Evolutionary conservation across 2,888 invertebrate genomes (phyloP), one percentile per base, ranked within the genome.

Genomic region (Oscheius myriophilus): DNA sequence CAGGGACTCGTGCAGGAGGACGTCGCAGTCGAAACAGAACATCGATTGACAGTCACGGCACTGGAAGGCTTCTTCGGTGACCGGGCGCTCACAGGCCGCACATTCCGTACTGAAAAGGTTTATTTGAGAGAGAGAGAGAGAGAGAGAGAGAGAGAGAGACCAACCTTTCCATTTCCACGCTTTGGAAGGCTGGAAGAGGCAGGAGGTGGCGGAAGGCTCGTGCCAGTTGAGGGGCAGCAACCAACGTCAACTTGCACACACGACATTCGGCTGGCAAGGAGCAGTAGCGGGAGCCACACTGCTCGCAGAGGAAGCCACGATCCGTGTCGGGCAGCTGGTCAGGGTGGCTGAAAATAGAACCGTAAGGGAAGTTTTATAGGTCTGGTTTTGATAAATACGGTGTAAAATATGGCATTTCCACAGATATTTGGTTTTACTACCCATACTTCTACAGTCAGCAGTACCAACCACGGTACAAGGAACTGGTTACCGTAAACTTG

Each of bases 231-330:
- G 97, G 96, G 1, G 98, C 97, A 0, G 97, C 96, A 16, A 96
- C 96, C 57, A 98, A 89, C 6, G 96, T 96, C 70, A 99, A 90
- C 0, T 94, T 94, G 88, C 98, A 98, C 12, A 94, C 92, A 85
- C 93, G 91, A 87, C 98, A 98, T 89, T 98, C 96, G 2, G 95
- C 94, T 0, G 98, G 98, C 83, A 99, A 90, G 87, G 96, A 95
- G 88, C 98, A 98, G 89, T 97, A 97, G 89, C 96, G 95, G 88
- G 94, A 93, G 82, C 92, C 92, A 88, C 98, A 98, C 87, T 97
- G 95, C 1, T 89, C 89, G 82, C 90, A 90, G 75, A 88, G 88
- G 78, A 89, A 90, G 11, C 89, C 89, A 77, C 79, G 77, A 41
- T 58, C 61, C 25, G 67, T 72, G 26, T 71, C 70, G 33, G 77